A percentile compares a stretch with the other conserved stretches of the same genome.
These are phyloP conservation scores for Lamellibrachia columna DNA, from an alignment of 2,888 invertebrate species.

Conservation along the genomic window DNA sequence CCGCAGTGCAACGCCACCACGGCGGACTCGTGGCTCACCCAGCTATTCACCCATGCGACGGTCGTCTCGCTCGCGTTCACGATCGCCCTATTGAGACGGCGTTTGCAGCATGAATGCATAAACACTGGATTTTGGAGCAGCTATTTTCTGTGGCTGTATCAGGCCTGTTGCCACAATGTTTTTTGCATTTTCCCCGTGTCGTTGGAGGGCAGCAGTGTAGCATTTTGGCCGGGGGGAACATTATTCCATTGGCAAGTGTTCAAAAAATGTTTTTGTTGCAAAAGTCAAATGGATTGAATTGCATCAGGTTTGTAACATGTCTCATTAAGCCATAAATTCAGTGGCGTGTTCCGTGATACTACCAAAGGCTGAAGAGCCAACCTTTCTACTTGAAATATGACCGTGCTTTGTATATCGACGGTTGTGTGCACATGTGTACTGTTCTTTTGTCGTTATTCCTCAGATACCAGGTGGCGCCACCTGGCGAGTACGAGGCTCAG, in stretches of 20 bases:
- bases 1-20: slow-evolving; percentile 64
- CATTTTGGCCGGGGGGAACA: neutral
- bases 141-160: slow-evolving; percentile 12
- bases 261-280: neutral
- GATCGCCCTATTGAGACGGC: slow-evolving; percentile 50
- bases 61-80: slow-evolving; percentile 83
- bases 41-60: slow-evolving; percentile 93
- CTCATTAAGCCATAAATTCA: neutral
- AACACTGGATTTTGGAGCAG: neutral
- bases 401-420: neutral
- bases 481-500: neutral
- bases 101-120: neutral
- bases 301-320: neutral
- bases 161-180: neutral
- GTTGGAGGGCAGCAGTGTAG: neutral
- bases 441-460: neutral
- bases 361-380: neutral
- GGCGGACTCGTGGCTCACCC: slow-evolving; percentile 86
- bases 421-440: neutral
- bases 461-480: neutral
- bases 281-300: neutral
- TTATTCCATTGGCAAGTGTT: neutral
- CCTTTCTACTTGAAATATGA: neutral
- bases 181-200: slow-evolving; percentile 2
- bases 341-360: neutral